A percentile compares a stretch with the other conserved stretches of the same genome.
These are phyloP conservation scores for Polymixis lichenea DNA, from an alignment of 2,888 invertebrate species.

Conservation along the genomic window DNA sequence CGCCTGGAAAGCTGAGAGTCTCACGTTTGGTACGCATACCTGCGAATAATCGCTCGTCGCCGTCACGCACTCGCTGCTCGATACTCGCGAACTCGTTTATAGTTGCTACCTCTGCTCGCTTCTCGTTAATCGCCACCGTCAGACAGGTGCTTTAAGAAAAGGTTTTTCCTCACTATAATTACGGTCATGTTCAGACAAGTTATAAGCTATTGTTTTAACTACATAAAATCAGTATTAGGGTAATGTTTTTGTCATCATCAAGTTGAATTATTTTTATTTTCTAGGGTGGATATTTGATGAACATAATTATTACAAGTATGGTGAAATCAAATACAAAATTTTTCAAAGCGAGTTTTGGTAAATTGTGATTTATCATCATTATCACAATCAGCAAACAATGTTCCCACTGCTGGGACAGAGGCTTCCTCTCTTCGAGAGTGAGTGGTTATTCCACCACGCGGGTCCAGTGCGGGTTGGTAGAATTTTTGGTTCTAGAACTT, in stretches of 20 bases:
- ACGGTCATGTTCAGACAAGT: background rate
- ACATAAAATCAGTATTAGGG: background rate
- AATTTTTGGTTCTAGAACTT: too few relatives aligned
- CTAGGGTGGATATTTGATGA: background rate
- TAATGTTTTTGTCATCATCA: background rate
- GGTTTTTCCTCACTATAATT: background rate
- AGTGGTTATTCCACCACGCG: too few relatives aligned
- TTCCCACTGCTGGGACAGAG: too few relatives aligned
- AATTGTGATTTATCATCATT: background rate
- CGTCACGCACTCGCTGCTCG: background rate
- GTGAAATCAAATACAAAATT: too few relatives aligned
- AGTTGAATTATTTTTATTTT: constrained; percentile 1
- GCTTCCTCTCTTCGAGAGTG: too few relatives aligned
- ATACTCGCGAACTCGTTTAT: background rate
- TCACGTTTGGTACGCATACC: background rate
- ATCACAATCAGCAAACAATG: too few relatives aligned
- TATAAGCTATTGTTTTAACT: background rate
- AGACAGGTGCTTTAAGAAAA: background rate
- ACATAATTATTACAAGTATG: too few relatives aligned
- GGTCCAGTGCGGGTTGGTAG: too few relatives aligned
- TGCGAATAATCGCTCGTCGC: background rate
- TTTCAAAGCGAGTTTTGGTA: background rate
- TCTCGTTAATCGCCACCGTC: background rate
- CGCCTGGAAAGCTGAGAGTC: background rate
- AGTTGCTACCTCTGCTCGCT: background rate